Evolutionary conservation across 2,888 invertebrate species (phyloP).

Genomic region (Phragmatobia fuliginosa): DNA sequence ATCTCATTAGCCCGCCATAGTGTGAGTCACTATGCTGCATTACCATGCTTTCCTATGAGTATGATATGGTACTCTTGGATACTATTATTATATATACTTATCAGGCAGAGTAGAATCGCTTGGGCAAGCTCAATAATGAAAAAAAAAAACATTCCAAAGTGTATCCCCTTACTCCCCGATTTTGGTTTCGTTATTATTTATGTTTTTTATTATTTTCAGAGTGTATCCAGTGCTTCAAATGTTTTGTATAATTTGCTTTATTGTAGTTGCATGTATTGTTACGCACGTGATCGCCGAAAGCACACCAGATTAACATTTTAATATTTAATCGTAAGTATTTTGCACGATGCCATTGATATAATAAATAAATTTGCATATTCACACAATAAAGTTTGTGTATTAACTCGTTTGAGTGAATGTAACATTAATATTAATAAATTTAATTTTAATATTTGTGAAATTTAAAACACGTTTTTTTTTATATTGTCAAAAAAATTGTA

Average conservation of each 20-base stretch:
- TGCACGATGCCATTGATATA: constrained; percentile 23
- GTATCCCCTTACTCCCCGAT: neutral
- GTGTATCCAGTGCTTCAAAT: constrained; percentile 68
- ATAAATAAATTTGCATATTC: neutral
- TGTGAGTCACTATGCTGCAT: too few relatives aligned
- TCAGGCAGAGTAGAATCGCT: too few relatives aligned
- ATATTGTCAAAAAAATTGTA: too few relatives aligned
- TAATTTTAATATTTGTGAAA: too few relatives aligned
- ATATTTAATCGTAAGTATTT: constrained; percentile 69
- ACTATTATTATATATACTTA: too few relatives aligned
- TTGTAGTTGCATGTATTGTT: constrained; percentile 80
- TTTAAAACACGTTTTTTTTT: too few relatives aligned
- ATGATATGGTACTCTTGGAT: too few relatives aligned
- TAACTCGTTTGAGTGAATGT: neutral
- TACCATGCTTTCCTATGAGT: too few relatives aligned
- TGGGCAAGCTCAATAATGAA: too few relatives aligned
- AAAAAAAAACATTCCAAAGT: neutral
- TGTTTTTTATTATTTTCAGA: constrained; percentile 72
- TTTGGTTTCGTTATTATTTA: constrained; percentile 19
- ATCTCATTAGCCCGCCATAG: too few relatives aligned
- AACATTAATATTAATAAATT: too few relatives aligned
- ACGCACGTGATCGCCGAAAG: constrained; percentile 61
- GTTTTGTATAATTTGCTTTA: constrained; percentile 77
- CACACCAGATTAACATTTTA: constrained; percentile 62
- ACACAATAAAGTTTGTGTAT: neutral